Conservation (phyloP, 2,113 vertebrate species). For the Gnathonemus longibarbis region DNA sequence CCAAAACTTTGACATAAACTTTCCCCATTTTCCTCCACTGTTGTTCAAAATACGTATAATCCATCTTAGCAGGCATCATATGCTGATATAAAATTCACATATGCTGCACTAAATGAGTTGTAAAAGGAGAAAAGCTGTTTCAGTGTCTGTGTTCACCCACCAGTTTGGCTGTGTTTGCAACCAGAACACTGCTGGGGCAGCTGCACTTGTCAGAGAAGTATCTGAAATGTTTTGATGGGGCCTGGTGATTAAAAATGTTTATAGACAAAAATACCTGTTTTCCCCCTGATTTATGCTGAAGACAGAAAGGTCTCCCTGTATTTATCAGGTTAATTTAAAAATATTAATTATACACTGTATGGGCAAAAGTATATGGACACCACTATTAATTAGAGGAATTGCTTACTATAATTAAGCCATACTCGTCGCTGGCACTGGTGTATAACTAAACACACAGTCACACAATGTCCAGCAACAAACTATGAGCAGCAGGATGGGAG, state of each 20-base stretch:
- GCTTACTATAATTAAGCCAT: background rate
- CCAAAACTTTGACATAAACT: background rate
- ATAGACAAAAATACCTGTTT: background rate
- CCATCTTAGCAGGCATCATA: slow-evolving; percentile 32
- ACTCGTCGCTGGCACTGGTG: background rate
- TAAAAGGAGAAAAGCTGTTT: slow-evolving; percentile 25
- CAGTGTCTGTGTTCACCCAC: slow-evolving; percentile 29
- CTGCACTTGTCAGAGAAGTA: background rate
- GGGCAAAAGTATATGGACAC: background rate
- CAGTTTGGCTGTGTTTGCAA: background rate
- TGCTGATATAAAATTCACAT: slow-evolving; percentile 44
- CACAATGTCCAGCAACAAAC: background rate
- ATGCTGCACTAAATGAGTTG: slow-evolving; percentile 27
- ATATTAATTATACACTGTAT: background rate
- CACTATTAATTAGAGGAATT: background rate
- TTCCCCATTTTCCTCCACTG: background rate
- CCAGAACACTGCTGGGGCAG: background rate
- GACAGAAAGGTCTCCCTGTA: background rate
- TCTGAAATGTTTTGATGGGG: background rate
- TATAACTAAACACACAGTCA: background rate
- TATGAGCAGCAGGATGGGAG: background rate
- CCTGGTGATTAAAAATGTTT: background rate
- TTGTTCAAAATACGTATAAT: slow-evolving; percentile 26
- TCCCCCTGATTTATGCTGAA: background rate
- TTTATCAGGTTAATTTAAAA: background rate